Base-by-base conservation (phyloP, 2,888 invertebrate species). In the Drosophila birchii region DNA sequence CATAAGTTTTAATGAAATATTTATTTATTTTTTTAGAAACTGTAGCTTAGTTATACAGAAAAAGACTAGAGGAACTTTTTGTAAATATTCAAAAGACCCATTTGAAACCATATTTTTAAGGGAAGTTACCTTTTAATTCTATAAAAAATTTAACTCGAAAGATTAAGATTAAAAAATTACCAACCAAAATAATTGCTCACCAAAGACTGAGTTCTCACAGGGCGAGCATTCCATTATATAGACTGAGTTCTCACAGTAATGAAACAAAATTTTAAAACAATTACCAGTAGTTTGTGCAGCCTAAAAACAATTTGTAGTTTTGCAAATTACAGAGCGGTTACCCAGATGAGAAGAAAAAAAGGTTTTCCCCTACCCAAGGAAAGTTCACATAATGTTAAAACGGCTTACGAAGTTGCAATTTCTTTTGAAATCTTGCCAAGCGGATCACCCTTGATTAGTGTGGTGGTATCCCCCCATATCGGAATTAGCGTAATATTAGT, bases 401-500 rank as follows among this genome's bases (percentile, higher is more conserved):
- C 34, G 34, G 51, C 34, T 51, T 51, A 34, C 34, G 0, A 32
- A 57, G 20, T 11, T 32, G 9, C 26, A n/a, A 26, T 36, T 26
- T 34, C 51, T 20, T 20, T 34, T 16, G 34, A 34, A 34, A 51
- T 51, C 34, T 51, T 5, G 23, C 34, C 34, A 58, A 38, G 18
- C 23, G 11, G 7, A 58, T 51, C 34, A 5, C 16, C 51, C 34
- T 34, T 20, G 51, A 34, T 49, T 36, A n/a, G 18, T 38, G 18
- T 38, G 18, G 11, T 16, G 16, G 45, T 5, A 7, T 4, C 9
- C 3, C 12, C 16, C 29, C 29, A 32, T 39, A 51, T 51, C 16
- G 43, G 20, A 34, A 51, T 66, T 51, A 32, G 66, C 8, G 51
- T 14, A n/a, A 36, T 29, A 43, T 66, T 9, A 43, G 64, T 34